Base-by-base conservation (phyloP, 2,113 vertebrate genomes). In the Colinus virginianus region DNA sequence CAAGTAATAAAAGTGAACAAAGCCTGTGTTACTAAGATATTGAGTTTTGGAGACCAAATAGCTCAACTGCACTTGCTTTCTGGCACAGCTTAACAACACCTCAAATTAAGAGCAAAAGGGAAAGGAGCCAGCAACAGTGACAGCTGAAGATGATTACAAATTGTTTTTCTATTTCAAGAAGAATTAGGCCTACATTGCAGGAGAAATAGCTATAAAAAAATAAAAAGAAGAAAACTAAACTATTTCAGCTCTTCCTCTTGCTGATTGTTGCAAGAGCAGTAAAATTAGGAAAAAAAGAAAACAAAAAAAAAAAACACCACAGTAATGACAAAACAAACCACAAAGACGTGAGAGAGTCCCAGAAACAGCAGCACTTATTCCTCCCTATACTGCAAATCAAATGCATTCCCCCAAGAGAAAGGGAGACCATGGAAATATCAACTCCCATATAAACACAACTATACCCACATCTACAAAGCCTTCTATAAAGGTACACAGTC, bases 1-100 rank as follows among this genome's bases (percentile, higher is more conserved):
- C 78, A 92, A 93, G 84, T 66, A 90, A 90, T 92, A 90, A 92
- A 94, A 82, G 20, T 26, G 62, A 92, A 90, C 55, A 92, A 96
- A 94, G 61, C 53, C 51, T 2, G 1, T 38, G 72, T 87, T 88
- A 80, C 85, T 94, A 91, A 87, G 91, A 80, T 20, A 64, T 80
- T 79, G 23, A 7, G 43, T 85, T 91, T 64, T 68, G 53, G 66
- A 94, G 64, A 87, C 51, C 82, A 95, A 84, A 83, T 74, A 78
- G 77, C 40, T 70, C 84, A 70, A 53, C 46, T 22, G 55, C 56
- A 75, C 36, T 95, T 90, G 85, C 49, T 88, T 83, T 40, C 72
- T 84, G 72, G 87, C 46, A 80, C n/a, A 80, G 77, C 46, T 53
- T 95, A 82, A 87, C 64, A 92, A 67, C 93, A 89, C 82, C 94